Evolutionary conservation across 92 coral and sea anemone genomes (phyloP).

Genomic region (Nematostella vectensis): DNA sequence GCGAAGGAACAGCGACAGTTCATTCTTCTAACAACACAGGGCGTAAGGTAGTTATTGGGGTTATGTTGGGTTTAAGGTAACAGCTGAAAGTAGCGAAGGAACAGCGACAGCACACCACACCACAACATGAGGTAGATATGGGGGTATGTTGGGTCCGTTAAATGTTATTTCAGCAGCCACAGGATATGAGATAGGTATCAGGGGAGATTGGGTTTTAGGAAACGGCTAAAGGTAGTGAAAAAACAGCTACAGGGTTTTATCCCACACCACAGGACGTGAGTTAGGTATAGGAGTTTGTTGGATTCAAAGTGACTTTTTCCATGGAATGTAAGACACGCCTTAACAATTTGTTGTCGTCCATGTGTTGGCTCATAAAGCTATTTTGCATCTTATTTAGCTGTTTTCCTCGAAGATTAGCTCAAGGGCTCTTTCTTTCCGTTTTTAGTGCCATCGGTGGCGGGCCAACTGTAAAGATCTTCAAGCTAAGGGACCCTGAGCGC

Average conservation of each 20-base stretch:
- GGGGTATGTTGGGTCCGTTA: too few species aligned
- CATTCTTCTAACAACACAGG: constrained; percentile 82
- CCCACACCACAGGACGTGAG: not conserved
- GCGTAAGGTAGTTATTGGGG: constrained; percentile 77
- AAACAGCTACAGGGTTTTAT: constrained; percentile 52
- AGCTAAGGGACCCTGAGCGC: constrained; percentile 78
- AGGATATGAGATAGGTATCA: not conserved
- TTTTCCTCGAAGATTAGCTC: too few species aligned
- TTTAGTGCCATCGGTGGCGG: constrained; percentile 69
- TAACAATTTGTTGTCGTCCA: too few species aligned
- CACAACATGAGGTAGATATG: constrained; percentile 83
- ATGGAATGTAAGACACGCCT: too few species aligned
- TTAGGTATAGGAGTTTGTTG: too few species aligned
- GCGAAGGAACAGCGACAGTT: constrained; percentile 85
- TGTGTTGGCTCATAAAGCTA: too few species aligned
- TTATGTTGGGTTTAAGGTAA: too few species aligned
- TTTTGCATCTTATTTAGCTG: too few species aligned
- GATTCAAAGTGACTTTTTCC: too few species aligned
- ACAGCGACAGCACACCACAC: constrained; percentile 73
- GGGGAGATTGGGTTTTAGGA: too few species aligned
- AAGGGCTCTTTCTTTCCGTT: too few species aligned
- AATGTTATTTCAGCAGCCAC: constrained; percentile 10
- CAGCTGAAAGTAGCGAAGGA: constrained; percentile 83
- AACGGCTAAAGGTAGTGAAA: constrained; percentile 73
- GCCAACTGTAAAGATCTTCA: constrained; percentile 44